phyloP scores from a whole-genome alignment of 2,113 vertebrate genomes.

The Butorides virescens region DNA sequence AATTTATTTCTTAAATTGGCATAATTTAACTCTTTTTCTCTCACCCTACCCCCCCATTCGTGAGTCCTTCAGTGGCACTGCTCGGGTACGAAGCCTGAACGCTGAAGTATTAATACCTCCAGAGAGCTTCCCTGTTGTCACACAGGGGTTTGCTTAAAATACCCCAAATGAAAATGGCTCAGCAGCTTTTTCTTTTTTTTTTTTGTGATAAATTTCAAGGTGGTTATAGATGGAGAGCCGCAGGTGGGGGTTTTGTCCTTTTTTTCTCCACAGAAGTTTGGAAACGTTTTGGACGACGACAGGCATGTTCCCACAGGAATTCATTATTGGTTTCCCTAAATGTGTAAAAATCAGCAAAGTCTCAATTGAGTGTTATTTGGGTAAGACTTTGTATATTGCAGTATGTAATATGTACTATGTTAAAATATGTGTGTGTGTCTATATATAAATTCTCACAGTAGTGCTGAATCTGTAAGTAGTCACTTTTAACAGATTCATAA shows the following conservation, averaged over 20 bases:
- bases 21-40: rapidly evolving
- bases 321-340: constrained; percentile 85
- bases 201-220: rapidly evolving
- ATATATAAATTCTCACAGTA: background rate
- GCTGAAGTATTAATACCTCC: rapidly evolving
- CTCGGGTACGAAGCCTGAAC: rapidly evolving
- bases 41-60: rapidly evolving
- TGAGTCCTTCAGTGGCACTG: rapidly evolving
- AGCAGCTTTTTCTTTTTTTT: background rate
- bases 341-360: constrained; percentile 77
- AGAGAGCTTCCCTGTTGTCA: rapidly evolving
- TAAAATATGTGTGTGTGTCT: background rate
- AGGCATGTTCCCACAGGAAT: constrained; percentile 94
- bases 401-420: background rate
- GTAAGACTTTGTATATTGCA: constrained; percentile 63
- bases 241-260: background rate
- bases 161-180: background rate
- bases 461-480: rapidly evolving
- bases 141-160: background rate
- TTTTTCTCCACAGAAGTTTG: constrained; percentile 73
- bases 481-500: background rate
- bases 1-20: background rate
- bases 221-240: background rate
- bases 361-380: constrained; percentile 84
- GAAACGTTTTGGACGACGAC: constrained; percentile 93